phyloP scores from a whole-genome alignment of 2,113 vertebrate genomes.

The Empidonax traillii region DNA sequence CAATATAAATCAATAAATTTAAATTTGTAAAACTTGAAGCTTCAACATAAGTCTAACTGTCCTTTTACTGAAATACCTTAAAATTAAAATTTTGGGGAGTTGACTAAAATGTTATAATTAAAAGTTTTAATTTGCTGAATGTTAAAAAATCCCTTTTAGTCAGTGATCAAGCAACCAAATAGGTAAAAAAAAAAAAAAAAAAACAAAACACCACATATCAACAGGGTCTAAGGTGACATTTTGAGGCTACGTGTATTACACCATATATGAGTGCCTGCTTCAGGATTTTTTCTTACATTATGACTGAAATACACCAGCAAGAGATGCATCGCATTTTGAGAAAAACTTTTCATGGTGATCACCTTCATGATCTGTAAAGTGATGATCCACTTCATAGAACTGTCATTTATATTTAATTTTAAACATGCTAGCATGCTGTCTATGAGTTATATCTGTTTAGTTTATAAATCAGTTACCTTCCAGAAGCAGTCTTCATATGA shows the following conservation, averaged over 20 bases:
- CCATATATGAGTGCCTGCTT: not conserved
- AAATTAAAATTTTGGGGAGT: not conserved
- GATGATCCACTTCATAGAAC: not conserved
- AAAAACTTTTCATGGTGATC: not conserved
- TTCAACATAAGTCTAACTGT: not conserved
- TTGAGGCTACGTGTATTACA: not conserved
- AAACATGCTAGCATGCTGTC: not conserved
- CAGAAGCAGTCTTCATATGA: not conserved
- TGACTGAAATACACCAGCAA: not conserved
- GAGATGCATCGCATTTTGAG: not conserved
- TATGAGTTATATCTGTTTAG: not conserved
- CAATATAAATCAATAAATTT: not conserved
- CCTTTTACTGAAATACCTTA: not conserved
- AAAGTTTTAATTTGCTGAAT: not conserved
- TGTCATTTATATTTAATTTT: not conserved
- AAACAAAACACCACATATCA: accelerated
- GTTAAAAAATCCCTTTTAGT: not conserved
- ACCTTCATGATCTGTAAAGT: not conserved
- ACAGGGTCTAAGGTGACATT: not conserved
- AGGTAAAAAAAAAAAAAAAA: not conserved
- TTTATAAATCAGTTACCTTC: not conserved
- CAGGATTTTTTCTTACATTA: not conserved
- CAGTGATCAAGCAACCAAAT: not conserved
- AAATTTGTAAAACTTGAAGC: not conserved
- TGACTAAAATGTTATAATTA: not conserved